Percentiles rank a stretch among this genome's conserved stretches.
phyloP scores from a whole-genome alignment of 2,113 vertebrate genomes.

The Muntiacus reevesi region DNA sequence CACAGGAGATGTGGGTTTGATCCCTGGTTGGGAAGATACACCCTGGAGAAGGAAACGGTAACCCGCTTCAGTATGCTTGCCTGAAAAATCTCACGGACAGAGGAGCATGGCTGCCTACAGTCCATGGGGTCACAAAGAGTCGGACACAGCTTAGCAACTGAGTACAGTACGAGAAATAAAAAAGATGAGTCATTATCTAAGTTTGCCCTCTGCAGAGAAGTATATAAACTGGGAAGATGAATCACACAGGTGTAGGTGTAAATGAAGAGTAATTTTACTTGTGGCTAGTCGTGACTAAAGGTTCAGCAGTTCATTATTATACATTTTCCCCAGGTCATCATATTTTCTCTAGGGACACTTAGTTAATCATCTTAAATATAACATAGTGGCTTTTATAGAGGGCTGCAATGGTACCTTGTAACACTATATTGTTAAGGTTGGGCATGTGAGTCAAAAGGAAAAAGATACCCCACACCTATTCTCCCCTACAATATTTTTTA shows the following conservation, averaged over 20 bases:
- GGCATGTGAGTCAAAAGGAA: background rate
- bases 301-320: background rate
- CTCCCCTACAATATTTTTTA: background rate
- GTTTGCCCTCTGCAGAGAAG: background rate
- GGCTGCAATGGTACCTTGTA: background rate
- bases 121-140: background rate
- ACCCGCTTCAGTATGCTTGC: background rate
- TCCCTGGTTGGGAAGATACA: background rate
- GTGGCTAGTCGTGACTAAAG: background rate
- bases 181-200: background rate
- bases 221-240: background rate
- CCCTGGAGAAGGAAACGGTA: background rate
- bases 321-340: background rate
- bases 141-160: background rate
- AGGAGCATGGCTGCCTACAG: background rate
- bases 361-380: background rate
- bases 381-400: background rate
- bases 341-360: background rate
- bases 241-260: background rate
- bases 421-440: background rate
- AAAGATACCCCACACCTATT: background rate
- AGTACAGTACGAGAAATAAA: background rate
- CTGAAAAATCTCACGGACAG: background rate
- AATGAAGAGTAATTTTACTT: slow-evolving; percentile 23
- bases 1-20: background rate